These are phyloP conservation scores for Orthosia gracilis DNA, from an alignment of 2,888 invertebrate genomes.

Conservation along the genomic window DNA sequence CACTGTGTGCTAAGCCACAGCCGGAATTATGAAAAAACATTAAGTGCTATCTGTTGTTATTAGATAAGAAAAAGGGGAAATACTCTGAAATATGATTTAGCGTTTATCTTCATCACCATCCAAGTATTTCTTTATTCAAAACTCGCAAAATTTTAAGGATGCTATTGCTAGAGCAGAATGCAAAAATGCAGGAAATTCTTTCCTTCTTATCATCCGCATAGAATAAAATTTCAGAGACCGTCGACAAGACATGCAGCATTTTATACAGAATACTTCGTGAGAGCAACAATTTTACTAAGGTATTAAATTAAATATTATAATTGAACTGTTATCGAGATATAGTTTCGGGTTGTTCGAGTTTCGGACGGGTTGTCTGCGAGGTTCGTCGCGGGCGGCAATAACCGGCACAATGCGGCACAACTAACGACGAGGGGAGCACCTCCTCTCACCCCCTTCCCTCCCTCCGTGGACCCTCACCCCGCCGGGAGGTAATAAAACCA, in stretches of 20 bases:
- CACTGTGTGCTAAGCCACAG: conserved; percentile 62
- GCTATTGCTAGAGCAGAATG: conserved; percentile 6
- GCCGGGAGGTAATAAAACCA: conserved; percentile 84
- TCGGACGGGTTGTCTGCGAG: conserved; percentile 48
- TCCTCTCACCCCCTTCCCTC: conserved; percentile 54
- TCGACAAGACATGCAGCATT: conserved; percentile 1
- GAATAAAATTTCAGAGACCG: conserved; percentile 2
- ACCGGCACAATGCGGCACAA: conserved; percentile 80
- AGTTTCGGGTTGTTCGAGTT: conserved; percentile 35
- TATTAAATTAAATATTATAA: conserved; percentile 27
- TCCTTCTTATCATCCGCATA: conserved; percentile 5
- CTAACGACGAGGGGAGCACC: conserved; percentile 72
- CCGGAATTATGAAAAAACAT: conserved; percentile 58
- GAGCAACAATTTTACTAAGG: background rate
- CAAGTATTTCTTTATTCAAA: conserved; percentile 3
- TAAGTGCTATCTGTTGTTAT: conserved; percentile 37
- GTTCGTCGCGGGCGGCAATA: conserved; percentile 72
- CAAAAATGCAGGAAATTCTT: conserved; percentile 7
- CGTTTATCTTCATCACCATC: background rate
- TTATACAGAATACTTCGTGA: background rate
- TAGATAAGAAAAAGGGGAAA: conserved; percentile 30
- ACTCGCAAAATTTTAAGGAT: background rate
- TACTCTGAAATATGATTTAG: background rate
- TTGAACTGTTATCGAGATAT: conserved; percentile 46
- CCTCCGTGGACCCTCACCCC: conserved; percentile 32